Evolutionary conservation across 2,113 vertebrate genomes (phyloP), one percentile per base, ranked within the genome.

Genomic region (Thunnus thynnus): DNA sequence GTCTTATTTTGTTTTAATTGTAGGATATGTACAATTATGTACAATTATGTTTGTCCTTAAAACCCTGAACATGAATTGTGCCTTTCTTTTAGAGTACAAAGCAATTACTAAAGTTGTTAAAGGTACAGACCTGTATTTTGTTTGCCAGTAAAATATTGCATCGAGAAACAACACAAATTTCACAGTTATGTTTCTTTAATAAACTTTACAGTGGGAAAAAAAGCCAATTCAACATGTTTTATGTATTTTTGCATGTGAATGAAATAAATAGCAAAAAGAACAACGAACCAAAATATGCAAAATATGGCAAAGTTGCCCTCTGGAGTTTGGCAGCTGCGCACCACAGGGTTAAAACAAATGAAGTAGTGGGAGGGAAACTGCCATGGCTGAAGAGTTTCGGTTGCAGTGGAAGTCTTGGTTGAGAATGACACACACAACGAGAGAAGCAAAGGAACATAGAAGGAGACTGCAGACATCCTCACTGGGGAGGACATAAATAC

Each of bases 171-270:
- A 93, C 91, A 95, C 92, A 92, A 91, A 87, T 83, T 75, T 85
- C 89, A 94, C 91, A 90, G 76, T 94, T 89, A 89, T 86, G 87
- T 81, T 91, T 90, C 92, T 95, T 95, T 95, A 96, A 95, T 95
- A 78, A 84, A 88, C 76, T 93, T 91, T 92, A 93, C 92, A 94
- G 79, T 84, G 86, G 72, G 62, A 86, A 86, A 14, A 30, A 88
- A 88, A 82, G 86, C 86, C 90, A 89, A 84, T 82, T 94, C 76
- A 91, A 94, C 93, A 94, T 84, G 73, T 77, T 78, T 82, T 88
- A 80, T 76, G 84, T 83, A 72, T 80, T 82, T 88, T 86, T 83
- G 87, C 71, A 92, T 60, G 81, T 88, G 83, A 76, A 84, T 92
- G 57, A 93, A 94, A 94, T 93, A 91, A 92, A 94, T 94, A 93